These are phyloP conservation scores for Protodeltote pygarga DNA, from an alignment of 2,888 invertebrate genomes.

Conservation along the genomic window DNA sequence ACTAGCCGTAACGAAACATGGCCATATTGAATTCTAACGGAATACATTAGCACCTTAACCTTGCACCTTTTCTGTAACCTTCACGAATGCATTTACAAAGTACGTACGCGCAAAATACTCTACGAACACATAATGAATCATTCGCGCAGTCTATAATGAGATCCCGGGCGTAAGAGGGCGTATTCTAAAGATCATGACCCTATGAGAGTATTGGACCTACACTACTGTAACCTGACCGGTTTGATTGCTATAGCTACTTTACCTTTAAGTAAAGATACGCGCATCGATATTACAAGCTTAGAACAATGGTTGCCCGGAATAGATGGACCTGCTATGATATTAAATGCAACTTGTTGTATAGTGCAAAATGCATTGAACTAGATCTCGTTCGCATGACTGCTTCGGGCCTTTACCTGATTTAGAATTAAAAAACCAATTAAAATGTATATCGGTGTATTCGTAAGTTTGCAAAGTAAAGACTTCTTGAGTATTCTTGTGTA, in stretches of 20 bases:
- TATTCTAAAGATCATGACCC: constrained; percentile 39
- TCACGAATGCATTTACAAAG: constrained; percentile 1
- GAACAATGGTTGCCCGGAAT: constrained; percentile 9
- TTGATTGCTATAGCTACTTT: constrained; percentile 31
- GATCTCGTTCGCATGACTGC: no score
- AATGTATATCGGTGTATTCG: not conserved
- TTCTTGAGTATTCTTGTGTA: no score
- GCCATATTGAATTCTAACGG: no score
- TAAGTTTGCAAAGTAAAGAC: no score
- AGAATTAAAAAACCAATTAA: constrained; percentile 6
- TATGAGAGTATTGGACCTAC: constrained; percentile 25
- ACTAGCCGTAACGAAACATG: no score
- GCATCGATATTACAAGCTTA: constrained; percentile 3
- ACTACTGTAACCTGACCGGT: constrained; percentile 43
- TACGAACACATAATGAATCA: constrained; percentile 32
- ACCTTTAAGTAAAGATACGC: constrained; percentile 20
- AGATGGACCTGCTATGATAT: constrained; percentile 27
- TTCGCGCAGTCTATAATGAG: constrained; percentile 41
- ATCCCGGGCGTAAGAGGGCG: constrained; percentile 41
- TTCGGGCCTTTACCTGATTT: not conserved
- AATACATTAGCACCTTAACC: not conserved
- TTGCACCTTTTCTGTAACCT: not conserved
- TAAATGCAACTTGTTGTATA: constrained; percentile 2
- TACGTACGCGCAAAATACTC: constrained; percentile 25
- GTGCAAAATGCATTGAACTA: constrained; percentile 14